Base-by-base conservation (phyloP, 1,140 invertebrate species). In the Medauroidea extradentata region DNA sequence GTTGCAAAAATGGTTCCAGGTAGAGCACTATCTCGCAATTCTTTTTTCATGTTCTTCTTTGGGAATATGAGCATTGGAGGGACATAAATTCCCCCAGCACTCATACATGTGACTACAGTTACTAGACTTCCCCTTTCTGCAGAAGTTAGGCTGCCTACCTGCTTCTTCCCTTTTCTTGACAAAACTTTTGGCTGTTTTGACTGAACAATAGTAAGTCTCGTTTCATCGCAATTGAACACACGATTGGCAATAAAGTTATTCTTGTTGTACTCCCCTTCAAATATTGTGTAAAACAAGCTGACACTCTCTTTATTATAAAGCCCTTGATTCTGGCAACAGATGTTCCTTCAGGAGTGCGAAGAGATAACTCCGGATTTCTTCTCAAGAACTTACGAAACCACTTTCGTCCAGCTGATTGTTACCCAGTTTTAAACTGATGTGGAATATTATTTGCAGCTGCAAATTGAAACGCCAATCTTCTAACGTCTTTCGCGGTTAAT, bases 141-240 rank as follows among this genome's bases (percentile, higher is more conserved):
- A 48, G 68, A 68, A 25, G 64, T 57, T 19, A 70, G 41, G 41
- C 61, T 41, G 5, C 65, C 62, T 50, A 70, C 60, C 57, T 69
- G 65, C 48, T 62, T 67, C 62, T 63, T 67, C 38, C 66, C 69
- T 59, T 70, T 66, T 7, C 48, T 48, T 34, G 66, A 67, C 19
- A 76, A 34, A 23, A 73, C 63, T 69, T 70, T 73, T 34, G 61
- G 61, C 11, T 69, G 61, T 27, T 64, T 70, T 57, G 74, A 73
- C 14, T 66, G 64, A 24, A 74, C 71, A 38, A 66, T 73, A 7
- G 67, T 69, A 24, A 73, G 38, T 7, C 73, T 73, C 27, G 69
- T 76, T 49, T 73, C 70, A 62, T 72, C 68, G 49, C 69, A 54
- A 66, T 75, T 75, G 53, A 66, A 75, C 14, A 74, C 64, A 23